Evolutionary conservation across 2,888 invertebrate species (phyloP).

Genomic region (Acrobasis repandana): DNA sequence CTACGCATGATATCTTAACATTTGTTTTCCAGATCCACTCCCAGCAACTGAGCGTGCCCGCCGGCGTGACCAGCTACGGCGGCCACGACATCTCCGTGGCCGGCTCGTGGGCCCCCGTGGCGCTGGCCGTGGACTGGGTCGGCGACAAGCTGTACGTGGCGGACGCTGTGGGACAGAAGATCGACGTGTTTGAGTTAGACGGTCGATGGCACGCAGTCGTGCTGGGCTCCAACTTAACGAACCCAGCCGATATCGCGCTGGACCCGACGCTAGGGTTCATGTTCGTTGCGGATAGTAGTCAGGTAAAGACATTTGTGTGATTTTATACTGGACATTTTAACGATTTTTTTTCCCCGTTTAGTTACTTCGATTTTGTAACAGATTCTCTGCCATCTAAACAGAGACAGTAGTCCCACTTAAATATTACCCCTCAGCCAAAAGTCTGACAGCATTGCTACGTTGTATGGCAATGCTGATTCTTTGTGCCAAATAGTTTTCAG

Average conservation of each 20-base stretch:
- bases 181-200: slow-evolving; percentile 95
- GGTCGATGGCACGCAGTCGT: slow-evolving; percentile 95
- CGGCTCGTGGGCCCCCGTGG: slow-evolving; percentile 94
- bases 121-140: slow-evolving; percentile 98
- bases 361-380: no score
- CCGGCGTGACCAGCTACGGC: slow-evolving; percentile 65
- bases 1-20: background rate
- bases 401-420: no score
- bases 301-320: slow-evolving; percentile 64
- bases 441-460: no score
- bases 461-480: no score
- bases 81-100: slow-evolving; percentile 88
- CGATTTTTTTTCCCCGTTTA: no score
- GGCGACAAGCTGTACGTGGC: slow-evolving; percentile 98
- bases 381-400: no score
- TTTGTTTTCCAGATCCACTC: slow-evolving; percentile 81
- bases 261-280: slow-evolving; percentile 95
- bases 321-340: background rate
- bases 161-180: slow-evolving; percentile 94
- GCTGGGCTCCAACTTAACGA: slow-evolving; percentile 94
- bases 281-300: slow-evolving; percentile 93
- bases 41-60: slow-evolving; percentile 77
- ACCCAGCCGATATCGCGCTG: slow-evolving; percentile 94
- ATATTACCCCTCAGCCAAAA: no score
- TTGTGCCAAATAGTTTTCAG: no score